These are phyloP conservation scores for Gallirallus australis DNA, from an alignment of 2,797 vertebrate species.

Conservation along the genomic window DNA sequence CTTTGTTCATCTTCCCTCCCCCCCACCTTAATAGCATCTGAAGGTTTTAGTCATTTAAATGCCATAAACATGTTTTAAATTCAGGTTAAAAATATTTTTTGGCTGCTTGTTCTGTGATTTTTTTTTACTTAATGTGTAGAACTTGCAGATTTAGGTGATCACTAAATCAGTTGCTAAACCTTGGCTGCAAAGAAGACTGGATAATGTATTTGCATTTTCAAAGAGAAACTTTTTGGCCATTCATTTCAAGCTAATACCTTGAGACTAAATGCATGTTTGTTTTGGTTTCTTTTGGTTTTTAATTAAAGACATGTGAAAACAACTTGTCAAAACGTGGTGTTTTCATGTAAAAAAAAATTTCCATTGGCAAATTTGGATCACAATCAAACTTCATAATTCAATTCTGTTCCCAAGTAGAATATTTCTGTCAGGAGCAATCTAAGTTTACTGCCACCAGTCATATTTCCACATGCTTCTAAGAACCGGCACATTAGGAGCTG, in stretches of 20 bases:
- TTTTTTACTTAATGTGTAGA: background rate
- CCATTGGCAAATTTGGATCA: constrained; percentile 14
- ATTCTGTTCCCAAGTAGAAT: background rate
- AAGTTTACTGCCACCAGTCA: background rate
- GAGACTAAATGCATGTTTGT: background rate
- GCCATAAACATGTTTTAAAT: background rate
- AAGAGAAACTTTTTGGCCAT: background rate
- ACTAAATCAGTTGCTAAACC: background rate
- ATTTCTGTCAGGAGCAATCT: constrained; percentile 30
- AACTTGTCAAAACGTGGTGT: background rate
- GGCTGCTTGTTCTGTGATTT: background rate
- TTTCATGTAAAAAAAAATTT: constrained; percentile 31
- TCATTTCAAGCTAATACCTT: background rate
- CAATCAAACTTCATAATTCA: background rate
- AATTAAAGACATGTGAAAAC: background rate
- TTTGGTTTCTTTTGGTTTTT: background rate
- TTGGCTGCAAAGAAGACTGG: background rate
- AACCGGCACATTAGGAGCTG: background rate
- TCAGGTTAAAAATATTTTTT: background rate
- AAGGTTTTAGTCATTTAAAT: background rate
- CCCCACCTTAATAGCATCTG: background rate
- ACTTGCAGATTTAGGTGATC: background rate
- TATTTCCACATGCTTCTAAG: background rate
- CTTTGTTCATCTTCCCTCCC: background rate
- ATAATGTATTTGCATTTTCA: background rate